phyloP scores from a whole-genome alignment of 2,797 vertebrate species.

The Catharus ustulatus region DNA sequence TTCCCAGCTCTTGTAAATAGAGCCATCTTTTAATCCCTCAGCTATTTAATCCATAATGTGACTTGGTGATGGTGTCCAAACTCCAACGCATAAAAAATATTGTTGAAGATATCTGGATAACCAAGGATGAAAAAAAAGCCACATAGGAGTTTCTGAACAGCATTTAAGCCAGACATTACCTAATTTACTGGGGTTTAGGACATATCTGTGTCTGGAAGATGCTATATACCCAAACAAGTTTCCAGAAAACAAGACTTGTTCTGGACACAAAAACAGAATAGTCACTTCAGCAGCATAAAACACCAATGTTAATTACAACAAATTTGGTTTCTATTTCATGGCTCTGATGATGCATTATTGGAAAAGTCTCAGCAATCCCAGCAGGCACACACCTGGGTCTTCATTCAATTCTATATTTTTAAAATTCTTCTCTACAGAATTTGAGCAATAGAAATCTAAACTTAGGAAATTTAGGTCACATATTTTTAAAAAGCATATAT shows the following conservation, averaged over 20 bases:
- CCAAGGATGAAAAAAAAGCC: neutral
- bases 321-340: neutral
- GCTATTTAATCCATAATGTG: neutral
- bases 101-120: neutral
- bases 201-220: neutral
- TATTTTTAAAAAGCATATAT: accelerated
- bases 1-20: neutral
- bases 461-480: neutral
- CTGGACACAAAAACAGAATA: neutral
- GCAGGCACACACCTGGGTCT: neutral
- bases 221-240: neutral
- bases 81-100: accelerated
- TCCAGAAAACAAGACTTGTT: neutral
- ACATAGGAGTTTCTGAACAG: neutral
- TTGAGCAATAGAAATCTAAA: neutral
- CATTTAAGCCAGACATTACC: neutral
- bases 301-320: neutral
- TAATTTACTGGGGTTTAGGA: neutral
- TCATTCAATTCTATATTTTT: neutral
- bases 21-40: neutral
- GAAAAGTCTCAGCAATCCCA: neutral
- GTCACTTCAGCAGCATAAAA: neutral
- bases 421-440: neutral
- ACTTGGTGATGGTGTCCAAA: neutral
- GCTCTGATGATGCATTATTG: neutral